Conservation (phyloP, 2,888 invertebrate genomes). For the Argyresthia goedartella region DNA sequence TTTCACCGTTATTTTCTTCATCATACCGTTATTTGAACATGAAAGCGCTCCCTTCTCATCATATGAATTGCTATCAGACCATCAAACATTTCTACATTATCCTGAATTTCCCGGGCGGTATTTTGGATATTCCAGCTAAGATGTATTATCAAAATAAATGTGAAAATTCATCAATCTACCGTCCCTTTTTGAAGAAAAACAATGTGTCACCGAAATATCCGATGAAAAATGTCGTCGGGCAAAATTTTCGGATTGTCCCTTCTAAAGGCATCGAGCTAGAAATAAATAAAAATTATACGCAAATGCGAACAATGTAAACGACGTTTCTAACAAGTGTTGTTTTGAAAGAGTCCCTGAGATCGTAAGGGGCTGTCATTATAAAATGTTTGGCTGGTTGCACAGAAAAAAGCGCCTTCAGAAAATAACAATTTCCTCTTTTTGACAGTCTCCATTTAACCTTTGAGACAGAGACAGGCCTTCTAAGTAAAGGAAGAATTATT, state of each 20-base stretch:
- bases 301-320: neutral
- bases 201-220: neutral
- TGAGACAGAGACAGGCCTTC: too few species aligned
- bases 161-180: too few species aligned
- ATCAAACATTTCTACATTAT: too few species aligned
- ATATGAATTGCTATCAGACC: too few species aligned
- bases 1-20: too few species aligned
- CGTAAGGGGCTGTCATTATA: slow-evolving; percentile 32
- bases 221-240: neutral
- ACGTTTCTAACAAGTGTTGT: slow-evolving; percentile 5
- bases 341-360: slow-evolving; percentile 1
- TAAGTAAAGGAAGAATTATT: too few species aligned
- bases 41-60: too few species aligned
- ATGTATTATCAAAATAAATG: too few species aligned
- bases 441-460: too few species aligned
- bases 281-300: neutral
- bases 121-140: too few species aligned
- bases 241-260: neutral
- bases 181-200: neutral
- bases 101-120: too few species aligned
- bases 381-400: slow-evolving; percentile 21
- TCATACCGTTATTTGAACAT: too few species aligned
- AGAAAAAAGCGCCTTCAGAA: neutral
- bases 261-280: neutral
- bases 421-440: neutral